phyloP scores from a whole-genome alignment of 2,113 vertebrate species.

The Phyllostomus discolor region DNA sequence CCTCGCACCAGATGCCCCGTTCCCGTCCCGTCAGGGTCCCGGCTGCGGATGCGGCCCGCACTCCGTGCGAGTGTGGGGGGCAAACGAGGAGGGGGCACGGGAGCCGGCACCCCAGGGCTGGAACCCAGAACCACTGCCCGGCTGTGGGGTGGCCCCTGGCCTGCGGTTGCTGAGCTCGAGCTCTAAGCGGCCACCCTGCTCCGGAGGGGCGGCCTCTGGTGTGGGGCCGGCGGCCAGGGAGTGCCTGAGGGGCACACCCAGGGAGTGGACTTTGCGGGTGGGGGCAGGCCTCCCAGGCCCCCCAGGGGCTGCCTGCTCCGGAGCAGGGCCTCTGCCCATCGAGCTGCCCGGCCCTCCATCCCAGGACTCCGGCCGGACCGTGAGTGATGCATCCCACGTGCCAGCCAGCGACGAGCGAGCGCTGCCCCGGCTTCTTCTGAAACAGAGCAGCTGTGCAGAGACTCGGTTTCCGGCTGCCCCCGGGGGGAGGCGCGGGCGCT shows the following conservation, averaged over 20 bases:
- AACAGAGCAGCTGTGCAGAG: neutral
- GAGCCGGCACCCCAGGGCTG: neutral
- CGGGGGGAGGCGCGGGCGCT: fast-evolving
- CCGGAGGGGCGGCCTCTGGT: neutral
- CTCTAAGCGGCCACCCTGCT: neutral
- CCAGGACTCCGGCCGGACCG: neutral
- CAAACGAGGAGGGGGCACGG: fast-evolving
- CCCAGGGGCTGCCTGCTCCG: neutral
- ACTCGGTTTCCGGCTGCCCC: too few species aligned
- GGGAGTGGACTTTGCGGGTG: neutral
- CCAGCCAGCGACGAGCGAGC: too few species aligned
- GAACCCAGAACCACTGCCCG: neutral
- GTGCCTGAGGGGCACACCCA: fast-evolving
- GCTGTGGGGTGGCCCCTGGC: neutral
- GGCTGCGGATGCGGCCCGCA: fast-evolving
- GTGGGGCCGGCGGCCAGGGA: neutral
- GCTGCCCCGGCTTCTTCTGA: too few species aligned
- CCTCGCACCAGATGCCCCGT: fast-evolving
- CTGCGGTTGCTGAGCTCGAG: neutral
- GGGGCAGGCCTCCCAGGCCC: neutral
- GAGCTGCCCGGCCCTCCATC: fast-evolving
- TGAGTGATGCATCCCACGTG: fast-evolving
- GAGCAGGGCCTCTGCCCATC: neutral
- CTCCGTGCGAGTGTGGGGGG: fast-evolving
- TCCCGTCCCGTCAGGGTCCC: neutral